phyloP scores from a whole-genome alignment of 2,797 vertebrate genomes.

The Aldrovandia affinis region DNA sequence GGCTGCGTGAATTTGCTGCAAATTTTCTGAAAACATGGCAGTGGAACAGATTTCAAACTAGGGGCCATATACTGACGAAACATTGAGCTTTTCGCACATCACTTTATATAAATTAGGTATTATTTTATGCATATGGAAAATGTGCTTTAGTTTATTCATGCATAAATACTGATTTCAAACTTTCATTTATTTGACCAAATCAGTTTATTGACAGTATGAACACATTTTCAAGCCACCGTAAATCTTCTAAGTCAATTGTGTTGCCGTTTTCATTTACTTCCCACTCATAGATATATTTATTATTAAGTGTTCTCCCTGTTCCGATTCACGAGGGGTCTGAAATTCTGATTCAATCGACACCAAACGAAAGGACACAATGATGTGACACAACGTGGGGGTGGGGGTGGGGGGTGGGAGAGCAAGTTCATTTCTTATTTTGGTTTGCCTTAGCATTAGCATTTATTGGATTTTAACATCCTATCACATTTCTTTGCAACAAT shows the following conservation, averaged over 20 bases:
- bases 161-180: background rate
- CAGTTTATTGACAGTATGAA: background rate
- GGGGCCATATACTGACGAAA: background rate
- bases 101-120: background rate
- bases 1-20: background rate
- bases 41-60: background rate
- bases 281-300: background rate
- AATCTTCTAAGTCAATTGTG: background rate
- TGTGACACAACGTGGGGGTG: background rate
- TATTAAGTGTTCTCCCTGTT: background rate
- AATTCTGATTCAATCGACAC: background rate
- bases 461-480: slow-evolving; percentile 44
- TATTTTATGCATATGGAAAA: background rate
- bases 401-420: no score
- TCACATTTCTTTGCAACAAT: slow-evolving; percentile 45
- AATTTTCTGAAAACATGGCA: background rate
- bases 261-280: background rate
- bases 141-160: background rate
- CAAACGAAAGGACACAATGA: background rate
- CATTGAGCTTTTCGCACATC: background rate
- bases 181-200: background rate
- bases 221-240: background rate
- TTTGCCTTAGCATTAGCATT: background rate
- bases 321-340: background rate
- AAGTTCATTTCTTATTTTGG: background rate